Evolutionary conservation across 2,797 vertebrate genomes (phyloP), one percentile per base, ranked within the genome.

Genomic region (Tinamus major): DNA sequence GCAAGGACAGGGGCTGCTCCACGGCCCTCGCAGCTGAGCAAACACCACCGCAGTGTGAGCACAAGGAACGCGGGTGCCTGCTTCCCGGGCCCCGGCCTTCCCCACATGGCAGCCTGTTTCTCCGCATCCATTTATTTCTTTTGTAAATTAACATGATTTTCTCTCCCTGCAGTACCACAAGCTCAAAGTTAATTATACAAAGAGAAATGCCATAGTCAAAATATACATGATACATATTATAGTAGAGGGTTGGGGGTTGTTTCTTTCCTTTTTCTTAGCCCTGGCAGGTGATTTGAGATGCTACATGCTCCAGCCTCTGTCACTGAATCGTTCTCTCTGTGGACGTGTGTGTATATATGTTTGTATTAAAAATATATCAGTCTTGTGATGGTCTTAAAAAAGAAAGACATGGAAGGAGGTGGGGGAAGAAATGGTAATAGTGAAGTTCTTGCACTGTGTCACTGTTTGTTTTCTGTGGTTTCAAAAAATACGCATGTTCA

Each of bases 191-290:
- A 94, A 35, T 81, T 97, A 95, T 97, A 98, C 97, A 98, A 95
- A 95, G 95, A 95, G 97, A 98, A 98, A 98, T 96, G 97, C 85
- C 98, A 98, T 97, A 98, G 98, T 98, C 98, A 98, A 98, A 98
- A 98, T 98, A 98, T 98, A 98, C 98, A 98, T 97, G 97, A 98
- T 97, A 98, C 94, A 71, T 98, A 98, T 95, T 98, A 98, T 83
- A 81, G 89, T 91, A 93, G 65, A 93, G 26, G 85, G 61, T 74
- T 58, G 64, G 71, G 85, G 61, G 33, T 63, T 16, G 37, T 29
- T 37, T 8, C 27, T n/a, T 46, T 29, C 41, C 78, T 63, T 85
- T 89, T 88, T 79, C 85, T 92, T 96, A 96, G 89, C 94, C 94
- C 85, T 94, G 93, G 95, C 91, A 88, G 88, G 94, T 96, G 92